These are phyloP conservation scores for Tholera decimalis DNA, from an alignment of 2,888 invertebrate genomes.

Conservation along the genomic window DNA sequence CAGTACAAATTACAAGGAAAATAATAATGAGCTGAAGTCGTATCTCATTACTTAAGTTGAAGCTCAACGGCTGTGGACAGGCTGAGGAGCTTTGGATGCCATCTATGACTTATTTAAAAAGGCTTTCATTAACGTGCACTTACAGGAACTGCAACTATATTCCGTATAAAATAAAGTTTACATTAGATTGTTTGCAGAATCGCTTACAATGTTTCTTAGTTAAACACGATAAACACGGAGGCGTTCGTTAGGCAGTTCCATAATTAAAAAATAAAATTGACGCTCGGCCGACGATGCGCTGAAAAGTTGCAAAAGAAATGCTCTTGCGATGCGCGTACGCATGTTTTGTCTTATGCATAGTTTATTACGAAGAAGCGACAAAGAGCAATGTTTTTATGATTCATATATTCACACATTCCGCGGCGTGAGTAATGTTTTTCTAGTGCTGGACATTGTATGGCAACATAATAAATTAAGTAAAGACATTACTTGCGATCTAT, in stretches of 20 bases:
- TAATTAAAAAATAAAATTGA: conserved; percentile 84
- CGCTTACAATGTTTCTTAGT: conserved; percentile 37
- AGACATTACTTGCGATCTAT: conserved; percentile 42
- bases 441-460: conserved; percentile 54
- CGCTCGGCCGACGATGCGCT: conserved; percentile 76
- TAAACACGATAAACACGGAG: conserved; percentile 69
- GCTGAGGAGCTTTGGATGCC: conserved; percentile 79
- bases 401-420: conserved; percentile 54
- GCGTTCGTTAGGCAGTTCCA: conserved; percentile 86
- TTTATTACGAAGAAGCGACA: conserved; percentile 53
- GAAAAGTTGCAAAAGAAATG: conserved; percentile 78
- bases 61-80: conserved; percentile 84
- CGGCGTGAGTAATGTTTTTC: conserved; percentile 52
- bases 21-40: conserved; percentile 88
- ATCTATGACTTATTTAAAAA: conserved; percentile 71
- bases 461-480: conserved; percentile 59
- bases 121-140: conserved; percentile 60
- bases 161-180: conserved; percentile 26
- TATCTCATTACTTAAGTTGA: conserved; percentile 89
- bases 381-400: conserved; percentile 56
- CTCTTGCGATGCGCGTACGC: conserved; percentile 72
- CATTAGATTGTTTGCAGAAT: conserved; percentile 25
- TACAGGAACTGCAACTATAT: conserved; percentile 53
- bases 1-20: conserved; percentile 83
- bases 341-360: conserved; percentile 52